A percentile compares a stretch with the other conserved stretches of the same genome.
Evolutionary conservation across 2,113 vertebrate species (phyloP).

Genomic region (Nycticebus coucang): DNA sequence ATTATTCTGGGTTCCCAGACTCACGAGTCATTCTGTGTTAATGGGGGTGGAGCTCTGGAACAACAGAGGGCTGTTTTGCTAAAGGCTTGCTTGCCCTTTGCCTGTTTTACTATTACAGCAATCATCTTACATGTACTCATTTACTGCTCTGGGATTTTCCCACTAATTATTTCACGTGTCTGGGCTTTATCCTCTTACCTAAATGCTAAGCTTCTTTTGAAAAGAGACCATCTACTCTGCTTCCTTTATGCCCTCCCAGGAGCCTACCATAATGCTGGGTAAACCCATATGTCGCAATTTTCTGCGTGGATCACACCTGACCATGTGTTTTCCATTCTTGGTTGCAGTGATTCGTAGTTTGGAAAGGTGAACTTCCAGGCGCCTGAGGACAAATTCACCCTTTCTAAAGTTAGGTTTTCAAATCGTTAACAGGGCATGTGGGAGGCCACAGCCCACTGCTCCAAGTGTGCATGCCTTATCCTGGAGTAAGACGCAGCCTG

Average conservation of each 20-base stretch:
- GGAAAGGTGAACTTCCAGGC: neutral
- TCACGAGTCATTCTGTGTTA: neutral
- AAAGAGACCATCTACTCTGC: neutral
- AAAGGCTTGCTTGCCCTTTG: neutral
- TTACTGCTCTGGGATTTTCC: neutral
- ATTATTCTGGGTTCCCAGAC: neutral
- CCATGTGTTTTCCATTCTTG: neutral
- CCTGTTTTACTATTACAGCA: slow-evolving; percentile 1
- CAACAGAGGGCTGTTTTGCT: neutral
- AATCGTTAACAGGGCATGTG: neutral
- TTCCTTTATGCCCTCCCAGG: neutral
- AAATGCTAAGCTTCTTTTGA: neutral
- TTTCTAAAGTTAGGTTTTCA: slow-evolving; percentile 1
- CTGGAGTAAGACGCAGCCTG: neutral
- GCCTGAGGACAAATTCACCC: neutral
- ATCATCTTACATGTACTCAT: neutral
- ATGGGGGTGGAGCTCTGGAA: neutral
- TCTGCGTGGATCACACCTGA: neutral
- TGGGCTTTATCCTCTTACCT: neutral
- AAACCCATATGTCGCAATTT: neutral
- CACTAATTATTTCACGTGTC: neutral
- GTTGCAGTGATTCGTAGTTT: neutral
- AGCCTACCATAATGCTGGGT: neutral
- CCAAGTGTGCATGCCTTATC: neutral
- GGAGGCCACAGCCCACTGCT: neutral